Base-by-base conservation (phyloP, 2,888 invertebrate species). In the Eledona agricola region DNA sequence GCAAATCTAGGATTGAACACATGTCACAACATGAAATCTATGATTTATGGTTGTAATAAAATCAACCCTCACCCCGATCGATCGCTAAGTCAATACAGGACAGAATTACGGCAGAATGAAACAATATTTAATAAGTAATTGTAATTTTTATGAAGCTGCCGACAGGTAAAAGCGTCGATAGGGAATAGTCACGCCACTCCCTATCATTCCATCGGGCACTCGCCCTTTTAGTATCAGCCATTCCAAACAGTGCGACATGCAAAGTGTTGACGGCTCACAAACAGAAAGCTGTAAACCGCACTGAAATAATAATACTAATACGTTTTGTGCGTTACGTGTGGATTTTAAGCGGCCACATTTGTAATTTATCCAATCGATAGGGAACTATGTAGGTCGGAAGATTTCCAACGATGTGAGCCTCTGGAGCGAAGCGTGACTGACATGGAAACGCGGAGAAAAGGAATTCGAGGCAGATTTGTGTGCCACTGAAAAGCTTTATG, bases 91-190 rank as follows among this genome's bases (percentile, higher is more conserved):
- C 45, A 23, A 23, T 45, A 45, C n/a, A n/a, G n/a, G n/a, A n/a
- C n/a, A n/a, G n/a, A n/a, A n/a, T n/a, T n/a, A n/a, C n/a, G n/a
- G n/a, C n/a, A n/a, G n/a, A n/a, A n/a, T n/a, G 45, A 55, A 32
- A 35, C 43, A 64, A 60, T 64, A 63, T 63, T 63, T 64, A 64
- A 64, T 63, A 62, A 57, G 58, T 62, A 62, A 59, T 61, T 64
- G 64, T 61, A 60, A 64, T 59, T 59, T 64, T 68, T 69, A 67
- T 67, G 64, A 66, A 65, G 64, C 66, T 66, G 69, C 63, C 65
- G 69, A 70, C 69, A 70, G 65, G 63, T 66, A 66, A 66, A 67
- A 68, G 66, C 66, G 69, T 62, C 63, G 67, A 65, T 67, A 61
- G 58, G 57, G 58, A 43, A 47, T 59, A 60, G 67, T 64, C 71